Percentiles rank a stretch among this genome's conserved stretches.
phyloP scores from a whole-genome alignment of 2,888 invertebrate genomes.

The Pyrrhosoma nymphula region DNA sequence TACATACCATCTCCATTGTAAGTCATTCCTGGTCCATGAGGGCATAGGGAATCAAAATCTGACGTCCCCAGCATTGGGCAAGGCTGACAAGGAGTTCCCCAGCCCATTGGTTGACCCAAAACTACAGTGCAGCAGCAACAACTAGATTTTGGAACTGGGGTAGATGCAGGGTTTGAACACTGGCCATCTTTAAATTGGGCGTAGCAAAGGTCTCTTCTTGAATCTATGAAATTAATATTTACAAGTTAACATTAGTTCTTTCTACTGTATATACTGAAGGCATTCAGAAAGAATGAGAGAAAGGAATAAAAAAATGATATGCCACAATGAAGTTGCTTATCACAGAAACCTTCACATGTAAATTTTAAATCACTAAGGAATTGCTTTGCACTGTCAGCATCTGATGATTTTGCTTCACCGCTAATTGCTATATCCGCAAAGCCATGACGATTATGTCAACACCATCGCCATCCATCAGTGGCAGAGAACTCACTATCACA shows the following conservation, averaged over 20 bases:
- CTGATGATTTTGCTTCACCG: no score
- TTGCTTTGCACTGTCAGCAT: no score
- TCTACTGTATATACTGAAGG: background rate
- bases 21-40: constrained; percentile 88
- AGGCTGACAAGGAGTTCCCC: constrained; percentile 89
- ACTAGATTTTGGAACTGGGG: constrained; percentile 90
- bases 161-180: constrained; percentile 87
- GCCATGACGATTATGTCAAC: no score
- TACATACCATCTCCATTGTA: constrained; percentile 86
- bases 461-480: no score
- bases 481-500: no score
- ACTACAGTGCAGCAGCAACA: constrained; percentile 90
- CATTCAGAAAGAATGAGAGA: background rate
- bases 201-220: constrained; percentile 90
- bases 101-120: constrained; percentile 85
- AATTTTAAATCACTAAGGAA: no score
- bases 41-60: constrained; percentile 87
- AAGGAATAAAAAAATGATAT: background rate
- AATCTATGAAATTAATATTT: constrained; percentile 81
- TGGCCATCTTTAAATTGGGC: constrained; percentile 88
- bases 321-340: no score
- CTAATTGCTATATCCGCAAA: no score
- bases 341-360: no score
- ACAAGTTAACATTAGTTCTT: background rate
- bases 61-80: constrained; percentile 86